A percentile compares a stretch with the other conserved stretches of the same genome.
Evolutionary conservation across 1,140 invertebrate species (phyloP).

Genomic region (Drosophila murphyi): DNA sequence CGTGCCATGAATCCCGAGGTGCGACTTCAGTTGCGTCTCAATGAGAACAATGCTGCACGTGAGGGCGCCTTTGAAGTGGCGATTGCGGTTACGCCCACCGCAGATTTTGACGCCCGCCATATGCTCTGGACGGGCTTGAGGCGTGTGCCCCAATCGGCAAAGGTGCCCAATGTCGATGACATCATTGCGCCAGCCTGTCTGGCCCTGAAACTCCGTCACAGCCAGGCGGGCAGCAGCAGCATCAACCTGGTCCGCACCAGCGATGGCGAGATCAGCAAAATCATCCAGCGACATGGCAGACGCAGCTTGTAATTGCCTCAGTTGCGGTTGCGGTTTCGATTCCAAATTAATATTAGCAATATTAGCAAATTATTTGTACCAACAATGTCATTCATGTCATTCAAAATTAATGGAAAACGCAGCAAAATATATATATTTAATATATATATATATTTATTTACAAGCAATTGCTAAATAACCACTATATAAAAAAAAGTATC

Average conservation of each 20-base stretch:
- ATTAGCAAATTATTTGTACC: no score
- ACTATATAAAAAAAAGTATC: no score
- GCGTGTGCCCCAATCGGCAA: slow-evolving; percentile 59
- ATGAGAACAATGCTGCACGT: slow-evolving; percentile 42
- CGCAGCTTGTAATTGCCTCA: background rate
- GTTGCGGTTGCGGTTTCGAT: background rate
- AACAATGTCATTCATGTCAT: no score
- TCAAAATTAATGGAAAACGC: no score
- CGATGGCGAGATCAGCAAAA: slow-evolving; percentile 23
- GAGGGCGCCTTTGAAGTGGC: slow-evolving; percentile 68
- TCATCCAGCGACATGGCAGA: slow-evolving; percentile 14
- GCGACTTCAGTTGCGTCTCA: slow-evolving; percentile 63
- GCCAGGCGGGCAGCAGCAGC: slow-evolving; percentile 13
- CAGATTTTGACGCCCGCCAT: slow-evolving; percentile 11
- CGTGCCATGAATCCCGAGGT: slow-evolving; percentile 38
- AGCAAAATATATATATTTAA: no score
- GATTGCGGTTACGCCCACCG: slow-evolving; percentile 44
- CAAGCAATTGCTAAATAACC: no score
- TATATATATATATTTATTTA: no score
- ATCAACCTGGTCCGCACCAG: slow-evolving; percentile 6
- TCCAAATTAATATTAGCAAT: no score
- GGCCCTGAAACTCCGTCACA: slow-evolving; percentile 39
- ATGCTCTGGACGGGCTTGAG: slow-evolving; percentile 65
- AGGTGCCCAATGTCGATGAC: slow-evolving; percentile 66
- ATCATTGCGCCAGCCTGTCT: slow-evolving; percentile 50